These are phyloP conservation scores for Sarcophaga variegata DNA, from an alignment of 2,888 invertebrate species.

Conservation along the genomic window DNA sequence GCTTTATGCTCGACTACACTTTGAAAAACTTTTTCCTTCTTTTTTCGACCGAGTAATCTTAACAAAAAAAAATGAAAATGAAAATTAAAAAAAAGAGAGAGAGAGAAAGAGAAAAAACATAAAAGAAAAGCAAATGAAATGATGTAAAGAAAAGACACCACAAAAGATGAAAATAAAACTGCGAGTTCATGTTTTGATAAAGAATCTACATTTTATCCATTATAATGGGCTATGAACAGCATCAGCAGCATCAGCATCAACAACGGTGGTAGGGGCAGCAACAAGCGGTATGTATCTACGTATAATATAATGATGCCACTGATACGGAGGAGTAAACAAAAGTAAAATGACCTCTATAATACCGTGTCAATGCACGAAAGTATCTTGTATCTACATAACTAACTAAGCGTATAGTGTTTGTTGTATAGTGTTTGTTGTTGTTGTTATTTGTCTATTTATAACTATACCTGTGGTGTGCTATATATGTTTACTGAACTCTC, in stretches of 20 bases:
- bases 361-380: conserved; percentile 76
- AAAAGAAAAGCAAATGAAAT: conserved; percentile 15
- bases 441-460: not conserved
- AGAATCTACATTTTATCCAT: conserved; percentile 66
- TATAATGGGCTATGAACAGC: conserved; percentile 52
- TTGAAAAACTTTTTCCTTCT: conserved; percentile 57
- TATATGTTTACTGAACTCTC: not conserved
- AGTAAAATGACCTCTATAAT: conserved; percentile 72
- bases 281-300: conserved; percentile 70
- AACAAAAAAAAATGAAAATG: conserved; percentile 43
- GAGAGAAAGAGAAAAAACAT: no score
- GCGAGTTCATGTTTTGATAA: conserved; percentile 68
- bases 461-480: not conserved
- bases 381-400: conserved; percentile 77
- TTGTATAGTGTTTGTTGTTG: not conserved
- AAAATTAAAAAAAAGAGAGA: no score
- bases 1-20: conserved; percentile 78
- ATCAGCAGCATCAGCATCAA: conserved; percentile 53
- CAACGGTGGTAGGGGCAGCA: conserved; percentile 28
- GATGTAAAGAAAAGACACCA: conserved; percentile 52
- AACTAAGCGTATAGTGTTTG: conserved; percentile 76
- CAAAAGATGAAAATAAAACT: conserved; percentile 47
- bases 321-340: conserved; percentile 70
- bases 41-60: conserved; percentile 43
- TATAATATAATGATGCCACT: conserved; percentile 75